These are phyloP conservation scores for Drosophila kanapiae DNA, from an alignment of 1,140 invertebrate species.

Conservation along the genomic window DNA sequence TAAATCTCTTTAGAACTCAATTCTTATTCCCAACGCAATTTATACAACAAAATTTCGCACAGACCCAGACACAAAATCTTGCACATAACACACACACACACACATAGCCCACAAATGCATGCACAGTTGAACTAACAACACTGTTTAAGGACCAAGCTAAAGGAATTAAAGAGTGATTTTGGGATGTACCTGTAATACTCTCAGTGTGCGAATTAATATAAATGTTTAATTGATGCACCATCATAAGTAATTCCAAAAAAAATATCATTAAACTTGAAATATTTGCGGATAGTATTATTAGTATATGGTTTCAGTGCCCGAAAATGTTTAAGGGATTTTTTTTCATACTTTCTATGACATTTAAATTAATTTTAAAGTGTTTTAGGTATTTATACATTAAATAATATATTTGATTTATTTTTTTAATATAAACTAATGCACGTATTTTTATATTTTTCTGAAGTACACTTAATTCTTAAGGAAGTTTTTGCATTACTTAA, in stretches of 20 bases:
- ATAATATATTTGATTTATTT: neutral
- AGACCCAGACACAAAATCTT: slow-evolving; percentile 41
- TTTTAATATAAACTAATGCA: neutral
- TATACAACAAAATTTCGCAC: slow-evolving; percentile 79
- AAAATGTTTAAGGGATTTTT: neutral
- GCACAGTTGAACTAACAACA: slow-evolving; percentile 13
- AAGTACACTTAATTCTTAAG: too few species aligned
- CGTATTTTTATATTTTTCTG: too few species aligned
- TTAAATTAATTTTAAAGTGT: neutral
- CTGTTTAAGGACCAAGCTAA: slow-evolving; percentile 10
- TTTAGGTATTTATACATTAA: neutral
- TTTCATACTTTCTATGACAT: neutral
- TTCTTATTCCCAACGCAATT: slow-evolving; percentile 84
- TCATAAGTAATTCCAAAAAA: neutral
- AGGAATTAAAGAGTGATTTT: neutral
- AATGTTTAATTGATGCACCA: neutral
- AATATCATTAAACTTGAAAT: neutral
- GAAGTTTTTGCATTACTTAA: neutral
- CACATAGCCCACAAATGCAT: slow-evolving; percentile 1
- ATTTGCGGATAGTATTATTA: neutral
- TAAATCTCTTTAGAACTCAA: slow-evolving; percentile 84
- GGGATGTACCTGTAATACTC: slow-evolving; percentile 23
- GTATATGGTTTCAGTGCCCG: neutral
- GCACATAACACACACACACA: slow-evolving; percentile 24
- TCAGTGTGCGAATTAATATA: neutral